Conservation (phyloP, 2,113 vertebrate species). For the Chaenogobius annularis region DNA sequence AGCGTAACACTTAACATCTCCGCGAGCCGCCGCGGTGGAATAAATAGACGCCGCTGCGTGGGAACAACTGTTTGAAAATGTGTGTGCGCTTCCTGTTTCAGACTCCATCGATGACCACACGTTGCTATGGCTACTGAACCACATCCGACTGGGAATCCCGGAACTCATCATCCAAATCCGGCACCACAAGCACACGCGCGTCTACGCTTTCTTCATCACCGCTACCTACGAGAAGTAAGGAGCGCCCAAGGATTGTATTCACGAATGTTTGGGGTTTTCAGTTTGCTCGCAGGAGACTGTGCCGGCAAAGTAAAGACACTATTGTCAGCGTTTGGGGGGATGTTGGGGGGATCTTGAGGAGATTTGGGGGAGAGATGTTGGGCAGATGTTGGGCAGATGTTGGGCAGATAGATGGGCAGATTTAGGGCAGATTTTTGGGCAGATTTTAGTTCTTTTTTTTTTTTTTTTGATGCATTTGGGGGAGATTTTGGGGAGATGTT, state of each 20-base stretch:
- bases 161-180: slow-evolving; percentile 97
- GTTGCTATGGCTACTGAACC: slow-evolving; percentile 94
- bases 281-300: too few relatives aligned
- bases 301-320: too few relatives aligned
- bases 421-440: too few relatives aligned
- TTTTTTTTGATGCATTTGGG: too few relatives aligned
- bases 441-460: too few relatives aligned
- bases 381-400: too few relatives aligned
- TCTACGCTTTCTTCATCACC: slow-evolving; percentile 95
- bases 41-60: slow-evolving; percentile 36
- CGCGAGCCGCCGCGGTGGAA: slow-evolving; percentile 23
- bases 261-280: too few relatives aligned
- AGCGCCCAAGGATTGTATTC: not conserved
- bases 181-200: slow-evolving; percentile 89
- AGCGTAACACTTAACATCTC: slow-evolving; percentile 48
- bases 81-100: slow-evolving; percentile 63
- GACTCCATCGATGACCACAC: slow-evolving; percentile 96
- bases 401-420: too few relatives aligned
- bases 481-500: too few relatives aligned
- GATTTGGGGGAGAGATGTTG: too few relatives aligned
- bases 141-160: slow-evolving; percentile 93
- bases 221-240: slow-evolving; percentile 93
- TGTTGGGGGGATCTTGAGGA: too few relatives aligned
- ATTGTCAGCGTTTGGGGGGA: too few relatives aligned
- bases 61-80: slow-evolving; percentile 20